These are phyloP conservation scores for Chromoteleia sp. DNA, from an alignment of 2,888 invertebrate species.

Conservation along the genomic window DNA sequence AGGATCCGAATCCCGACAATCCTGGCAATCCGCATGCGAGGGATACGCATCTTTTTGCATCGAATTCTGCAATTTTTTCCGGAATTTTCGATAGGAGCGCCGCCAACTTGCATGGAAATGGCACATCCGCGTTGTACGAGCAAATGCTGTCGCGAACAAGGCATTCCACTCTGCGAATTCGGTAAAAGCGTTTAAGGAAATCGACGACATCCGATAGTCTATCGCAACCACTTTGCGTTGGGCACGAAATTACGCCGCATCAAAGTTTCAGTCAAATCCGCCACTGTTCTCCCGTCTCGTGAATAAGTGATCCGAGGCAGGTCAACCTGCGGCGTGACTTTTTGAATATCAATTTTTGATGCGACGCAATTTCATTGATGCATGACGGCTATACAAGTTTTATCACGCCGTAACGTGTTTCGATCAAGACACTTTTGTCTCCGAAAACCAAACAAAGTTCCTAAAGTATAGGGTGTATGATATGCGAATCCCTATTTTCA, in stretches of 20 bases:
- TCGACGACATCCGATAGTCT: conserved; percentile 44
- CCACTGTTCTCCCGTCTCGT: conserved; percentile 21
- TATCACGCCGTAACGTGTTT: too few relatives aligned
- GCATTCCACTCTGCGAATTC: conserved; percentile 33
- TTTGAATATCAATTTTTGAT: conserved; percentile 34
- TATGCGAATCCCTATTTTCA: too few relatives aligned
- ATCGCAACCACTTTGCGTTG: conserved; percentile 11
- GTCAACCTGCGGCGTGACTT: conserved; percentile 18
- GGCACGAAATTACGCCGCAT: conserved; percentile 26
- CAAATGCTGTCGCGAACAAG: conserved; percentile 14
- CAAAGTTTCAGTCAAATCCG: conserved; percentile 27
- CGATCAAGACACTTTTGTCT: background rate
- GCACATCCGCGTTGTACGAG: conserved; percentile 2
- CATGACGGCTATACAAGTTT: conserved; percentile 19
- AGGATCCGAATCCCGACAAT: too few relatives aligned
- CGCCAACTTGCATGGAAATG: conserved; percentile 14
- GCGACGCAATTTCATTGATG: conserved; percentile 25
- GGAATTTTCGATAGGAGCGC: conserved; percentile 11
- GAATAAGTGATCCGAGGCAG: conserved; percentile 28
- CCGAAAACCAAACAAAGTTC: background rate
- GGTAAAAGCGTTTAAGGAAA: conserved; percentile 50
- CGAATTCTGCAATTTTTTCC: background rate
- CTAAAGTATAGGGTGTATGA: too few relatives aligned
- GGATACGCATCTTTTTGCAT: background rate
- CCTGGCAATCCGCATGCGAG: background rate